Conservation (phyloP, 2,113 vertebrate species). For the Ploceus nigricollis region DNA sequence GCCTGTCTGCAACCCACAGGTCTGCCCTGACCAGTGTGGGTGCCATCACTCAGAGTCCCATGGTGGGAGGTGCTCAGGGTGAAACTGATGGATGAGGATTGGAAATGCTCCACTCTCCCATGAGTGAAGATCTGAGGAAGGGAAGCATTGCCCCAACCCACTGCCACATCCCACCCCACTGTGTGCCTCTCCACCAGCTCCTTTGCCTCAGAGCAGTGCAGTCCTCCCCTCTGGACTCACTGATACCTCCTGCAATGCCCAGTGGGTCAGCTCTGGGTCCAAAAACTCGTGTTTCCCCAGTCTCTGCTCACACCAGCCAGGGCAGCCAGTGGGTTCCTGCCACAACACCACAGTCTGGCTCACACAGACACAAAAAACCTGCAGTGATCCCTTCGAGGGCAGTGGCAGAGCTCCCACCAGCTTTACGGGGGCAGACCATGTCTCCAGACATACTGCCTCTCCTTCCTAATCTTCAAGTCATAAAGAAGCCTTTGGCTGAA, state of each 20-base stretch:
- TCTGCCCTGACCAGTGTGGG: accelerated
- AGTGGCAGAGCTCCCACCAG: neutral
- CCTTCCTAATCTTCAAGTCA: neutral
- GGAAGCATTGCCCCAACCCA: neutral
- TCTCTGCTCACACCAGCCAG: neutral
- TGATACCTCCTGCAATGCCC: neutral
- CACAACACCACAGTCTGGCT: accelerated
- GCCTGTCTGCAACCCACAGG: accelerated
- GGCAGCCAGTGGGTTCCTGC: neutral
- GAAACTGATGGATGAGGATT: neutral
- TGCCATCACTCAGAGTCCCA: accelerated
- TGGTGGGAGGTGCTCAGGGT: neutral
- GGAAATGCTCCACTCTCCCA: neutral
- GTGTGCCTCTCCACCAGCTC: neutral
- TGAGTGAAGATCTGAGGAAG: accelerated
- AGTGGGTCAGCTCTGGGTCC: neutral
- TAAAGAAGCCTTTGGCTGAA: neutral
- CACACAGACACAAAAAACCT: accelerated
- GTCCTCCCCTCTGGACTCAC: neutral
- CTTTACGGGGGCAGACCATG: neutral
- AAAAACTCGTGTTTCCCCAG: neutral
- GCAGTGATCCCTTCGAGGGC: accelerated
- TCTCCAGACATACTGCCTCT: neutral
- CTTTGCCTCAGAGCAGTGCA: neutral
- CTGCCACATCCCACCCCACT: neutral